Evolutionary conservation across 2,888 invertebrate genomes (phyloP).

Genomic region (Carterocephalus palaemon): DNA sequence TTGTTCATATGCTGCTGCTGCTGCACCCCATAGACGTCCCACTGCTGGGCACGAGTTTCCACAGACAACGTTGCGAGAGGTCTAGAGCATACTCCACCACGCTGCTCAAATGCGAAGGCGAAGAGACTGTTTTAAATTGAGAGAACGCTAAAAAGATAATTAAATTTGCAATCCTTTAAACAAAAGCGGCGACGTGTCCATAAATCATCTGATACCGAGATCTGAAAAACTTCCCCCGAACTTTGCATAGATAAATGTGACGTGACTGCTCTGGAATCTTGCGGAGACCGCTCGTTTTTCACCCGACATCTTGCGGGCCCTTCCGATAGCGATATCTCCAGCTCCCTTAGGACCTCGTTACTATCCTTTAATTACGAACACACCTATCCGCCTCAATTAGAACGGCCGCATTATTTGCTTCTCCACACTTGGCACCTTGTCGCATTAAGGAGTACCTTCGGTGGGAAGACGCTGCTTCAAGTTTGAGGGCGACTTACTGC

Average conservation of each 20-base stretch:
- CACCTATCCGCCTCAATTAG: conserved; percentile 70
- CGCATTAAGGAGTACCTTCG: conserved; percentile 33
- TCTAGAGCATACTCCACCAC: no score
- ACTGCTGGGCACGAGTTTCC: no score
- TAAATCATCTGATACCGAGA: conserved; percentile 13
- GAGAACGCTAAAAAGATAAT: no score
- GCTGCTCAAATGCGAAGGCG: no score
- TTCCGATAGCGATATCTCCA: conserved; percentile 36
- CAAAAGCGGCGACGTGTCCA: no score
- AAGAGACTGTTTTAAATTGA: no score
- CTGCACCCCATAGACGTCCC: no score
- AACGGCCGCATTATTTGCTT: conserved; percentile 51
- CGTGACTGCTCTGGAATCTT: conserved; percentile 7
- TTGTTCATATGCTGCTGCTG: no score
- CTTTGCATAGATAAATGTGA: conserved; percentile 17
- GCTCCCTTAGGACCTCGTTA: conserved; percentile 63
- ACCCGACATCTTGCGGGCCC: conserved; percentile 44
- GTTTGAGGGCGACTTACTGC: conserved; percentile 26
- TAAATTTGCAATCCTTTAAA: no score
- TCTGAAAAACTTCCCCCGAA: conserved; percentile 13
- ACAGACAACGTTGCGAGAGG: no score
- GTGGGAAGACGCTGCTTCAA: conserved; percentile 3
- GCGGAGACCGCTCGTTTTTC: conserved; percentile 47
- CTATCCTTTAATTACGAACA: conserved; percentile 62
- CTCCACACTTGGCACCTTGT: conserved; percentile 41